Evolutionary conservation across 2,888 invertebrate species (phyloP), one percentile per base, ranked within the genome.

Genomic region (Hypolimnas misippus): DNA sequence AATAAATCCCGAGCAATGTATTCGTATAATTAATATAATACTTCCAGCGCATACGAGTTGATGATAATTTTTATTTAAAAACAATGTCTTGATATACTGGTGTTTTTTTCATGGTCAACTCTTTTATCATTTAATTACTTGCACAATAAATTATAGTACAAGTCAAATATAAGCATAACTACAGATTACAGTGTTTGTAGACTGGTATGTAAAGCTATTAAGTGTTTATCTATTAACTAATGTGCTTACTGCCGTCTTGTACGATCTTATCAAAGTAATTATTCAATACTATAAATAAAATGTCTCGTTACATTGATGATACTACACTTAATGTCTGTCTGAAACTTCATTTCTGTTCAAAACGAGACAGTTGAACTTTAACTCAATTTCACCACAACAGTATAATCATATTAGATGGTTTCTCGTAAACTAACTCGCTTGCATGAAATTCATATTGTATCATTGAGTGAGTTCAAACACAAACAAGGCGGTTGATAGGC

Each of bases 401-500:
- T 62, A 59, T 87, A 88, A 89, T 83, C 76, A 72, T 76, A 78
- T 89, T 89, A 82, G 78, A 79, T 78, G 83, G 82, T 84, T 81
- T 74, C 74, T 73, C 56, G 74, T 77, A 73, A 81, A 83, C 82
- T 84, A 83, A 78, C 80, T 82, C 71, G 76, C 74, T 79, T 76
- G 77, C 78, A 78, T 77, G 76, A 76, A 83, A 86, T 87, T 86
- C 83, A 84, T 85, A 84, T 86, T 87, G 85, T 86, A 85, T 86
- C 83, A n/a, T n/a, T n/a, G n/a, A 78, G 79, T 76, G 79, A 80
- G 87, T 65, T 57, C 42, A 58, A 60, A 62, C 55, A 84, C 79
- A 87, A 91, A 90, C 88, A 75, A 79, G 88, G 84, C 90, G 83
- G 81, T 69, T 76, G 86, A 89, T 83, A 89, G 87, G 85, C 88